Base-by-base conservation (phyloP, 1,140 invertebrate genomes). In the Sipha flava region DNA sequence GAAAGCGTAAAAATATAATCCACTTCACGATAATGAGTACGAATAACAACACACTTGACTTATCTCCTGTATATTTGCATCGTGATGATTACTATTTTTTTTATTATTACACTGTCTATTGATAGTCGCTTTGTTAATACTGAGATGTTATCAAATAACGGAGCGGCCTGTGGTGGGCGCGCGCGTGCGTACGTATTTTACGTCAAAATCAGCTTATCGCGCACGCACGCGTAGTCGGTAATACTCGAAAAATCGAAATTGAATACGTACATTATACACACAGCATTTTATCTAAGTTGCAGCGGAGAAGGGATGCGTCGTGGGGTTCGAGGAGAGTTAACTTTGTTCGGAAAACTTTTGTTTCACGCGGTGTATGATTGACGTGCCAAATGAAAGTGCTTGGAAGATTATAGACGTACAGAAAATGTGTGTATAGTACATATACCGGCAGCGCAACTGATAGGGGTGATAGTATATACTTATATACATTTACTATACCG, bases 301-400 rank as follows among this genome's bases (percentile, higher is more conserved):
- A 29, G 14, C 16, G 1, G 7, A 9, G 18, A 0, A 34, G 2
- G 0, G 57, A n/a, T 2, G n/a, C n/a, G 31, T 26, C 21, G 23
- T 10, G 10, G 6, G 21, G 16, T 14, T n/a, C 7, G 12, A 1
- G 9, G 34, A 1, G 57, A 16, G 26, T 59, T 29, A n/a, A 62
- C 29, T 62, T 62, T 62, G 31, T 18, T 66, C 34, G 62, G 12
- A 14, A 21, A 72, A 72, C 68, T 72, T 72, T 72, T 72, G 43
- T 47, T 47, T 49, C 12, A 14, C 14, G 7, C 7, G 7, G 43
- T 16, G 66, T 26, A 49, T 72, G 68, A 72, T 47, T 72, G 68
- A 72, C 68, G 68, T 21, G 40, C 40, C 66, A 47, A 70, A 70
- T 70, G 66, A 70, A 47, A 70, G 40, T 29, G 68, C 68, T 23